A percentile compares a stretch with the other conserved stretches of the same genome.
These are phyloP conservation scores for Echinometra lucunter DNA, from an alignment of 53 echinoderm and acorn worm genomes.

Conservation along the genomic window DNA sequence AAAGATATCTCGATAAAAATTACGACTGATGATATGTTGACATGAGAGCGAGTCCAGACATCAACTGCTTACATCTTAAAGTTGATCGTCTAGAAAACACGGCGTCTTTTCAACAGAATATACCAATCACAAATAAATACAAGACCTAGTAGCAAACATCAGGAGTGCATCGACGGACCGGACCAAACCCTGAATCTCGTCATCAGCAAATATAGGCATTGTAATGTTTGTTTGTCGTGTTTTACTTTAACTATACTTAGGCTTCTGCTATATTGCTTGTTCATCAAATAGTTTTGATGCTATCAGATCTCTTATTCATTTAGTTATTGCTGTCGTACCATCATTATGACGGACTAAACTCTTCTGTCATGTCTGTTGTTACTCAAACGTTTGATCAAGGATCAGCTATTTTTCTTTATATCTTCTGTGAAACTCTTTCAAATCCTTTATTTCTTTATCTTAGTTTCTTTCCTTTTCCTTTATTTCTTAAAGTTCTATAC, in stretches of 20 bases:
- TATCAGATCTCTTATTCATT: neutral
- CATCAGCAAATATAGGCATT: conserved; percentile 28
- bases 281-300: neutral
- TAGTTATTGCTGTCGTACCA: neutral
- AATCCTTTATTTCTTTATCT: too few relatives aligned
- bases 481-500: too few relatives aligned
- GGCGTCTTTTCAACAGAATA: conserved; percentile 62
- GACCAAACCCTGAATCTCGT: neutral
- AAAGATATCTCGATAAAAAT: conserved; percentile 54
- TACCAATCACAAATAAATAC: conserved; percentile 48
- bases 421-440: too few relatives aligned
- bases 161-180: neutral
- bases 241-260: neutral
- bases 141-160: neutral
- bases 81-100: conserved; percentile 56
- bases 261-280: neutral
- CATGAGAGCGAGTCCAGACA: conserved; percentile 54
- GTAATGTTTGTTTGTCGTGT: conserved; percentile 22
- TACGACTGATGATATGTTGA: conserved; percentile 64
- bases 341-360: neutral
- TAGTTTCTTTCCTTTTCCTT: too few relatives aligned
- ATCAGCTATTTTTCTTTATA: too few relatives aligned
- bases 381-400: neutral
- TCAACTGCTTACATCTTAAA: conserved; percentile 69
- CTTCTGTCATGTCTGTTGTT: neutral